Conservation (phyloP, 2,797 vertebrate species). For the Clarias fuscus region DNA sequence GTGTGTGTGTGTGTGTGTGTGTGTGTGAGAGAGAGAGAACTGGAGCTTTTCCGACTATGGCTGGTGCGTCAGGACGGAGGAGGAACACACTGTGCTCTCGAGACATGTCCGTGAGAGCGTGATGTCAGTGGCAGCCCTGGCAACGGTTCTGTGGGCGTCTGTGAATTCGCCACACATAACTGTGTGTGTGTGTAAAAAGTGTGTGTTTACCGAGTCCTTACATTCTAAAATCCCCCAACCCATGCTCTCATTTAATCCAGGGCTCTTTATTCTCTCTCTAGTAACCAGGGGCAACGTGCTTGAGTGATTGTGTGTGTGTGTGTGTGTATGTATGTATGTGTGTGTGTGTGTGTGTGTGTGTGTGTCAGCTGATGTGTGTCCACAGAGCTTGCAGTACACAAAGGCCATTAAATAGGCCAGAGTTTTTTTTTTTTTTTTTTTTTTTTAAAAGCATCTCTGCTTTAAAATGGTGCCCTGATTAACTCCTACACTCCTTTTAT, state of each 20-base stretch:
- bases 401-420: slow-evolving; percentile 56
- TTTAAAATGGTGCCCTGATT: slow-evolving; percentile 58
- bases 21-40: not conserved
- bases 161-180: slow-evolving; percentile 54
- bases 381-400: slow-evolving; percentile 60
- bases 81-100: slow-evolving; percentile 45
- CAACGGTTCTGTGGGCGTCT: slow-evolving; percentile 66
- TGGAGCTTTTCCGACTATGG: not conserved
- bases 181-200: not conserved
- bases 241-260: slow-evolving; percentile 65
- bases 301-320: slow-evolving; percentile 51
- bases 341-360: slow-evolving; percentile 59
- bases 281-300: slow-evolving; percentile 71
- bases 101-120: slow-evolving; percentile 49
- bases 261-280: slow-evolving; percentile 66
- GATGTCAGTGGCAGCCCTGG: slow-evolving; percentile 64
- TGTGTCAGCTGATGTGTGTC: slow-evolving; percentile 61
- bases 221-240: slow-evolving; percentile 42
- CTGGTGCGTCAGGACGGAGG: slow-evolving; percentile 43
- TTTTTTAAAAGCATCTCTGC: slow-evolving; percentile 41
- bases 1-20: too few species aligned
- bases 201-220: slow-evolving; percentile 6
- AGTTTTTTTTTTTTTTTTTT: slow-evolving; percentile 44
- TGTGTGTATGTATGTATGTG: slow-evolving; percentile 57
- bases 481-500: slow-evolving; percentile 35